phyloP scores from a whole-genome alignment of 2,888 invertebrate genomes.

The Epinotia ramella region DNA sequence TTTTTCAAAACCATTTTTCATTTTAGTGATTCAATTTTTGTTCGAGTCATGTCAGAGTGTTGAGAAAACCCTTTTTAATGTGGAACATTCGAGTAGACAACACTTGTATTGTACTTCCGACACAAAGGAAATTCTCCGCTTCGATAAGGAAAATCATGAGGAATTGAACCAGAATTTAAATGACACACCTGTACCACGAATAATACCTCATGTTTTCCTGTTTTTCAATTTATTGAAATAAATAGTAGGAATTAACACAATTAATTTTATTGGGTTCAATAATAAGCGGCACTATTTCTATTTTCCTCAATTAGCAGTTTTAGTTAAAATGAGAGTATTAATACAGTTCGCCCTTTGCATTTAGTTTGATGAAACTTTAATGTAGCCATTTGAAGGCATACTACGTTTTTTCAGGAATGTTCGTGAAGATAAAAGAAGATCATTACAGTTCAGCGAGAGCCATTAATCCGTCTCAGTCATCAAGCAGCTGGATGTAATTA shows the following conservation, averaged over 20 bases:
- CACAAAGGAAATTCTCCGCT: too few relatives aligned
- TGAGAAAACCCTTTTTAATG: too few relatives aligned
- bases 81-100: too few relatives aligned
- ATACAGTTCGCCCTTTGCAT: not conserved
- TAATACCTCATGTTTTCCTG: not conserved
- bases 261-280: not conserved
- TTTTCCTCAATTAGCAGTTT: not conserved
- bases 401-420: slow-evolving; percentile 20
- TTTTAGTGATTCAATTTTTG: too few relatives aligned
- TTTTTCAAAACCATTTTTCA: too few relatives aligned
- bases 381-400: not conserved
- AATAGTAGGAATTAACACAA: not conserved
- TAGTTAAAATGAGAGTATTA: not conserved
- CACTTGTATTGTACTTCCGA: too few relatives aligned
- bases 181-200: not conserved
- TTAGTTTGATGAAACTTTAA: slow-evolving; percentile 6
- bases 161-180: not conserved
- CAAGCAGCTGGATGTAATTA: slow-evolving; percentile 34
- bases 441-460: slow-evolving; percentile 24
- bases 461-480: slow-evolving; percentile 38
- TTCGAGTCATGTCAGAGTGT: too few relatives aligned
- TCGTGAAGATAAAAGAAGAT: not conserved
- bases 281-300: not conserved
- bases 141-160: not conserved
- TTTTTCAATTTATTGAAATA: not conserved